Base-by-base conservation (phyloP, 1,140 invertebrate species). In the Drosophila bifasciata region DNA sequence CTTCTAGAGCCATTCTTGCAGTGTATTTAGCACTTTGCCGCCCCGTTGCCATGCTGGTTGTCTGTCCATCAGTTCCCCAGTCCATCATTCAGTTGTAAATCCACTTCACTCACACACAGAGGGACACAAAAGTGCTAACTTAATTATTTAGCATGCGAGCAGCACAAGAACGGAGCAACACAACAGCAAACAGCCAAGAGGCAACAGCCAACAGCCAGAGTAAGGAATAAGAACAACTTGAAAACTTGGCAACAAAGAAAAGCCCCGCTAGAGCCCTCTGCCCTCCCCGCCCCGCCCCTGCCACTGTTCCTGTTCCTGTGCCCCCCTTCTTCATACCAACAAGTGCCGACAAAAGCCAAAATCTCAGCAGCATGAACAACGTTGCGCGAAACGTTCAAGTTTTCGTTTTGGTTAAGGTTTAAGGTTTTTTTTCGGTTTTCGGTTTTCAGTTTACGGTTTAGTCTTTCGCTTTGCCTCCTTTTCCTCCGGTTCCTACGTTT, bases 101-200 rank as follows among this genome's bases (percentile, higher is more conserved):
- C 68, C 80, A 63, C 51, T 48, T 61, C 25, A 67, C 67, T 36
- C 66, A 73, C 68, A 44, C 67, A 74, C 36, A 36, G 43, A 41
- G 11, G 50, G 62, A 74, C 72, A 69, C 77, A 80, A 86, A 88
- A 86, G 81, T 86, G 81, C 81, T 86, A 86, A 86, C 81, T 86
- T 86, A 86, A 86, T 86, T 86, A 86, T 86, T 88, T 88, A 86
- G 81, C 81, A 88, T 76, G 84, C 74, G 73, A 77, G 60, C 60
- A 76, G 61, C 28, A 62, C 46, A 57, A 28, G 28, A 28, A 28
- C 28, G 28, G 28, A 28, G 28, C 25, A 25, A 8, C 25, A 25
- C 7, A 28, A 7, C 25, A 36, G 19, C 62, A 39, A 55, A 75
- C 70, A 76, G 32, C 32, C 9, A 55, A 75, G 60, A 76, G 32